Percentiles rank a stretch among this genome's conserved stretches.
Evolutionary conservation across 2,797 vertebrate species (phyloP).

Genomic region (Oryzias dopingdopingensis): DNA sequence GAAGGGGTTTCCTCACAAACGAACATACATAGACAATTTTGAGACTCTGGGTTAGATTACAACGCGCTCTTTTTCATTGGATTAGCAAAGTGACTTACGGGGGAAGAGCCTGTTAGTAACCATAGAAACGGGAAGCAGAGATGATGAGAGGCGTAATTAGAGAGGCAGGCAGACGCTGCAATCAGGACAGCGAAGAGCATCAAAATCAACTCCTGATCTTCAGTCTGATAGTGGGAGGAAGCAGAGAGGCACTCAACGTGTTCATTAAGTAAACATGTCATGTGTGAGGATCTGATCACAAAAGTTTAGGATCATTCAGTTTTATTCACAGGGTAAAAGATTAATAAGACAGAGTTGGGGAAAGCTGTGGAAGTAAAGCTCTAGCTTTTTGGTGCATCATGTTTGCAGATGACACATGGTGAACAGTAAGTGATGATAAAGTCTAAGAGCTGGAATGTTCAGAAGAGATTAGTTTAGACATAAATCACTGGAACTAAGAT

Average conservation of each 20-base stretch:
- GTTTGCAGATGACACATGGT: no score
- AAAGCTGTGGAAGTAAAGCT: no score
- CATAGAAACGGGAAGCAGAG: slow-evolving; percentile 45
- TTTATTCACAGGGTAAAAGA: no score
- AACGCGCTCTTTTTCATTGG: slow-evolving; percentile 49
- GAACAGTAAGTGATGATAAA: no score
- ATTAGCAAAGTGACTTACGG: slow-evolving; percentile 38
- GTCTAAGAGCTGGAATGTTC: no score
- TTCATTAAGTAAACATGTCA: no score
- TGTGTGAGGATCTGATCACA: no score
- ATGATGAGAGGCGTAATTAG: slow-evolving; percentile 62
- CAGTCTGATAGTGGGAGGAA: neutral
- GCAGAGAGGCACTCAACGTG: neutral
- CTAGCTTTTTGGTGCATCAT: no score
- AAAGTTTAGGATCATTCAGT: no score
- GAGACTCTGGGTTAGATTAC: slow-evolving; percentile 55
- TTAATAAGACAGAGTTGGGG: no score
- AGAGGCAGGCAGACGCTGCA: slow-evolving; percentile 30
- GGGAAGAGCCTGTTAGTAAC: slow-evolving; percentile 53
- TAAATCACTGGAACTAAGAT: no score
- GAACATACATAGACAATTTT: slow-evolving; percentile 40
- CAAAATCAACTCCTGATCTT: slow-evolving; percentile 7
- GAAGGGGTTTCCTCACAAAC: slow-evolving; percentile 32
- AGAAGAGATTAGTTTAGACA: no score
- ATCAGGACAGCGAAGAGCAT: slow-evolving; percentile 36